A percentile compares a stretch with the other conserved stretches of the same genome.
Evolutionary conservation across 2,113 vertebrate species (phyloP).

Genomic region (Oreochromis niloticus): DNA sequence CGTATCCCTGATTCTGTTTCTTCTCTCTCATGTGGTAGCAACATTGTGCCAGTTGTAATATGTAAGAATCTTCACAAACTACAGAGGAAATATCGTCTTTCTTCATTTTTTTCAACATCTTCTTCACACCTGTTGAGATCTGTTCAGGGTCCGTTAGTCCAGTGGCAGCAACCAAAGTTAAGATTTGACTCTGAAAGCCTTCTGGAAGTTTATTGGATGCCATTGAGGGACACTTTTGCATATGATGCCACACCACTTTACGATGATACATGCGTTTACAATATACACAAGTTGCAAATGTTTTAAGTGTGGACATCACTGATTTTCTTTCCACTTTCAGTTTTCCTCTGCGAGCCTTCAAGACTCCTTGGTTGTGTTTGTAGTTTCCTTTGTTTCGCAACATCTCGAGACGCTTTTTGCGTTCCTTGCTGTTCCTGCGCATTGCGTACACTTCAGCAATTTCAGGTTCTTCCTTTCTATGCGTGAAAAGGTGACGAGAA

Average conservation of each 20-base stretch:
- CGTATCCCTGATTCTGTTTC: background rate
- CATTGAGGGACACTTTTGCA: background rate
- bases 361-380: conserved; percentile 26
- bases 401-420: background rate
- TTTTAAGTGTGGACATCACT: rapidly evolving
- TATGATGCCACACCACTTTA: background rate
- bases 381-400: conserved; percentile 33
- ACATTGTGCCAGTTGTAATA: conserved; percentile 26
- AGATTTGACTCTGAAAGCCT: background rate
- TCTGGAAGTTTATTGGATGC: background rate
- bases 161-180: background rate
- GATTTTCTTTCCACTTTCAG: background rate
- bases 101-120: conserved; percentile 9
- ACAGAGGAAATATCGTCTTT: conserved; percentile 3
- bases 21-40: background rate
- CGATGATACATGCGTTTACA: conserved; percentile 29
- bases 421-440: background rate
- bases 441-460: conserved; percentile 1
- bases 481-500: conserved; percentile 26
- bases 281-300: conserved; percentile 9
- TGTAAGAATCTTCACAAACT: background rate
- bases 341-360: background rate
- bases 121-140: background rate
- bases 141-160: background rate
- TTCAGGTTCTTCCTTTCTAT: background rate